These are phyloP conservation scores for Ctenosaura bakeri DNA, from an alignment of 2,797 vertebrate genomes.

Conservation along the genomic window DNA sequence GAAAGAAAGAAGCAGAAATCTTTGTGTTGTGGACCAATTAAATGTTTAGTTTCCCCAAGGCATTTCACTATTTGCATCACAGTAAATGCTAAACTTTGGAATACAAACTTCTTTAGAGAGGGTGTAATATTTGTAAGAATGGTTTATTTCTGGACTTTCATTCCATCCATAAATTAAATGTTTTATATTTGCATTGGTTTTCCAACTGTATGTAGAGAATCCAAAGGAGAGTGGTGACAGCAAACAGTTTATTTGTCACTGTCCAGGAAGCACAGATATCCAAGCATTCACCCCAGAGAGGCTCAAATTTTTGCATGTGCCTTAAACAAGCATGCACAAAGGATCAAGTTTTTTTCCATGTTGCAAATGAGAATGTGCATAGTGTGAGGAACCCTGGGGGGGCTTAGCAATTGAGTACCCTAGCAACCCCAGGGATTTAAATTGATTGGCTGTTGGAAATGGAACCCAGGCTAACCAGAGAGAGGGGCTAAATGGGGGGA, in stretches of 20 bases:
- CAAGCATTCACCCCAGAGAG: neutral
- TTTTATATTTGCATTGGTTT: neutral
- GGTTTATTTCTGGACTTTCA: neutral
- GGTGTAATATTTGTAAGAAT: neutral
- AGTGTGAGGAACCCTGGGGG: no score
- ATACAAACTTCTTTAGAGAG: neutral
- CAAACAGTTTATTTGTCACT: neutral
- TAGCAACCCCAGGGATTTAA: no score
- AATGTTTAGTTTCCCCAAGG: constrained; percentile 53
- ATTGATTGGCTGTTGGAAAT: no score
- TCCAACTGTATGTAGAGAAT: neutral
- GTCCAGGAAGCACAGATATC: neutral
- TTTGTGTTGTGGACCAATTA: neutral
- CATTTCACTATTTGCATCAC: constrained; percentile 1
- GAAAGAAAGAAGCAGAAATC: neutral
- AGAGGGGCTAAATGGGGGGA: no score
- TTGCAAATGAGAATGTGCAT: no score
- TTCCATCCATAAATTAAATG: neutral
- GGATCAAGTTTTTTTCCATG: neutral
- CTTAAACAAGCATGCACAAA: neutral
- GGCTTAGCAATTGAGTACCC: no score
- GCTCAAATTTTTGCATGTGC: neutral
- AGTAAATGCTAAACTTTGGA: neutral
- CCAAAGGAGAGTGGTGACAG: no score
- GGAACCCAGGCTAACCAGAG: no score